Evolutionary conservation across 2,888 invertebrate species (phyloP), one percentile per base, ranked within the genome.

Genomic region (Dolomedes plantarius): DNA sequence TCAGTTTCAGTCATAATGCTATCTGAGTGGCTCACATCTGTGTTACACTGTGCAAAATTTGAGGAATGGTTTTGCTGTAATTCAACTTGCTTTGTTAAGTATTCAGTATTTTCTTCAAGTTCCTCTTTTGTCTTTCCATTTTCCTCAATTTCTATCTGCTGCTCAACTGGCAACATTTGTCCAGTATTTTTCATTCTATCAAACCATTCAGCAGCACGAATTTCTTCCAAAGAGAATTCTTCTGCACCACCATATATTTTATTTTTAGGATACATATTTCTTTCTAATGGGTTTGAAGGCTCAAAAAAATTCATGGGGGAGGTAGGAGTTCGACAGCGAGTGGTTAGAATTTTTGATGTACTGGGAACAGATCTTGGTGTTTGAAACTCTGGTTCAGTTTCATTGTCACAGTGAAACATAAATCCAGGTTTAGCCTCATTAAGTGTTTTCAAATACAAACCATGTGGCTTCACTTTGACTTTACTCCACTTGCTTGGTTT

Each of bases 401-500:
- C 73, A 29, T 83, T 83, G 73, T 83, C 83, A 39, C 73, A 68
- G 31, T 83, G 83, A 39, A 83, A 64, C 32, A 72, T 41, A 31
- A 83, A 83, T 11, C 31, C 56, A 7, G 76, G 56, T 56, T 36
- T 27, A 6, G n/a, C 23, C 19, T 31, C 36, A 31, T 32, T 31
- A 32, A 28, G 32, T 13, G n/a, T 29, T 29, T 13, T 29, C 29
- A 29, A 27, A 16, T 13, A 11, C 32, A 9, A 32, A 6, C 31
- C 19, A 19, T 32, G 32, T 82, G 76, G 75, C 56, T 77, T 83
- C 0, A 91, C 90, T 89, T 90, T 90, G 2, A 90, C 90, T 88
- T 91, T 93, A 73, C 93, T 94, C 96, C 96, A 96, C 3, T 94
- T 93, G 0, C 95, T 94, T 0, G 95, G 93, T 90, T 94, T 94